A percentile compares a stretch with the other conserved stretches of the same genome.
These are phyloP conservation scores for Eidolon dupreanum DNA, from an alignment of 2,797 vertebrate genomes.

Conservation along the genomic window DNA sequence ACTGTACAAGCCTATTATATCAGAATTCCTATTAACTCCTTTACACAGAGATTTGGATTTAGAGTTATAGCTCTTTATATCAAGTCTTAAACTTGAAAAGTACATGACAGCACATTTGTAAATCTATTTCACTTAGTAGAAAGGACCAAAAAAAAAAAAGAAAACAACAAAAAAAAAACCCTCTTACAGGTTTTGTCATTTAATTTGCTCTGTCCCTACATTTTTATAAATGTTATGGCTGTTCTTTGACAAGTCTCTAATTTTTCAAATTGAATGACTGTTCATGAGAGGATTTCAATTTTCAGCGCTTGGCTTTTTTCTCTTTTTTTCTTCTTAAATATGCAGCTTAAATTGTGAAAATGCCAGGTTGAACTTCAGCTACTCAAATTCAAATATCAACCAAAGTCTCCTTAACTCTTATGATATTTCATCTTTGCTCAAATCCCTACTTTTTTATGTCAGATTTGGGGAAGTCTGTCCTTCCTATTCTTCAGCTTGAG, in stretches of 20 bases:
- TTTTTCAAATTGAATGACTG: conserved; percentile 69
- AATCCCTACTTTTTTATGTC: conserved; percentile 11
- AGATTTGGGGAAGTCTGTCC: conserved; percentile 30
- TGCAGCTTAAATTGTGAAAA: conserved; percentile 68
- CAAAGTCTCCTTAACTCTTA: conserved; percentile 36
- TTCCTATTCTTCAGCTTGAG: neutral
- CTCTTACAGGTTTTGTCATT: conserved; percentile 63
- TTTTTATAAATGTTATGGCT: conserved; percentile 74
- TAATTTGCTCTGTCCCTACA: conserved; percentile 66
- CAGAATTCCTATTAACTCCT: conserved; percentile 34
- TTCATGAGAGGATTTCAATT: conserved; percentile 66
- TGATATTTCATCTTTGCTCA: conserved; percentile 59
- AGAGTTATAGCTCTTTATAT: conserved; percentile 15
- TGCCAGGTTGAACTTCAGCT: conserved; percentile 73
- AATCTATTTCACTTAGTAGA: conserved; percentile 48
- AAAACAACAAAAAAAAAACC: neutral
- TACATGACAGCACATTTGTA: conserved; percentile 36
- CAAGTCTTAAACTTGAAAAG: conserved; percentile 43
- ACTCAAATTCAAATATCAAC: conserved; percentile 71
- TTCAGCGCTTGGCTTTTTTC: conserved; percentile 58
- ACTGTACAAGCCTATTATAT: neutral
- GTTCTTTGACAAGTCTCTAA: conserved; percentile 70
- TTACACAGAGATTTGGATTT: conserved; percentile 23
- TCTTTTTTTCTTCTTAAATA: conserved; percentile 36
- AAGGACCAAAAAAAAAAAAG: neutral